Base-by-base conservation (phyloP, 2,113 vertebrate species). In the Nannospalax galili region DNA sequence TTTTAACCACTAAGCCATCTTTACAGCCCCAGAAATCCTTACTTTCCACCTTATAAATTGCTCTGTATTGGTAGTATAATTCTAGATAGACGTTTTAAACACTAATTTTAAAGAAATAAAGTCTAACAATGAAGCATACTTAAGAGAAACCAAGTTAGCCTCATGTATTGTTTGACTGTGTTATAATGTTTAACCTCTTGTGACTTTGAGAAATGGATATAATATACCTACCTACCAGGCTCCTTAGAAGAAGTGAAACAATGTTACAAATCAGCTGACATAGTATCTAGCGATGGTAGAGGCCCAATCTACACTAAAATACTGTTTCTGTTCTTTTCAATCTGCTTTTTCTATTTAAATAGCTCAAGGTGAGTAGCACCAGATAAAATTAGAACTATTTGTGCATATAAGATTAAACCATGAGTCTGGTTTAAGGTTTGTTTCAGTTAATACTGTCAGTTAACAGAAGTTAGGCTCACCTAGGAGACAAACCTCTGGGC, bases 171-270 rank as follows among this genome's bases (percentile, higher is more conserved):
- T 70, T 5, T 48, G 65, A 58, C 28, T 26, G n/a, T 94, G 64
- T 58, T 84, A 74, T 45, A 79, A 37, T 84, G 60, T 17, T 95
- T 86, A 82, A 90, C 1, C 17, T 67, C 60, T n/a, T 73, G 72
- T 30, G 35, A 79, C 48, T 93, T 70, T 81, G 42, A 88, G 78
- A 81, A 79, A 67, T 85, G 26, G 6, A 40, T 77, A 35, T 28
- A 70, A 80, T 88, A 15, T 81, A 7, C 72, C 65, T 45, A 65
- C 56, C 72, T 78, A 64, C 73, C 9, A 58, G 69, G 40, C 19
- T 78, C 22, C 78, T 56, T 48, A 15, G 12, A 26, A 96, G 78
- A 96, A 95, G 88, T 58, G 45, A 93, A 64, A 67, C 52, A 80
- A 88, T 4, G 1, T 19, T 37, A 58, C 48, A 93, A 92, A 86